These are phyloP conservation scores for Zosterops japonicus DNA, from an alignment of 2,113 vertebrate species.

Conservation along the genomic window DNA sequence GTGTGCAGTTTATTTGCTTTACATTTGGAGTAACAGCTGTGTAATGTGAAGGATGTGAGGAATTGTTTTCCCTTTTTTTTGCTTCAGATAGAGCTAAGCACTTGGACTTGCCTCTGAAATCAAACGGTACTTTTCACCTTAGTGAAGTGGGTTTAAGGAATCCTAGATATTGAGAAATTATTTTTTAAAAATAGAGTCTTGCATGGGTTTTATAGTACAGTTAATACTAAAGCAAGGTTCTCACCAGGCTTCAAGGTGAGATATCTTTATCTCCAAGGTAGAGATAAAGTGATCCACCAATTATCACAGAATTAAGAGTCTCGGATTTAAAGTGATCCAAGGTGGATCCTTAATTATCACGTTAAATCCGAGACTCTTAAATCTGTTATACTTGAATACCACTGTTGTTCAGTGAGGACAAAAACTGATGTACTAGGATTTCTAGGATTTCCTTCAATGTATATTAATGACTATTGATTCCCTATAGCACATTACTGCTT, in stretches of 20 bases:
- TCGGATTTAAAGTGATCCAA: background rate
- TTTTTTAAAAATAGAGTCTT: background rate
- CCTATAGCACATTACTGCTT: background rate
- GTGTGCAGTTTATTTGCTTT: background rate
- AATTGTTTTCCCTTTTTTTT: background rate
- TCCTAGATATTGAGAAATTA: background rate
- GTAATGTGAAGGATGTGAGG: background rate
- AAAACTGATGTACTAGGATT: background rate
- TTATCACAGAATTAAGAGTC: slow-evolving; percentile 21
- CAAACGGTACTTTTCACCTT: background rate
- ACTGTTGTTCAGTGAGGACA: background rate
- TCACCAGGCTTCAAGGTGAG: background rate
- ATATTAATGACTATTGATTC: background rate
- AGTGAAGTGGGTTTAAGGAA: background rate
- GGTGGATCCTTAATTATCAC: background rate
- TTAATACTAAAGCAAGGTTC: background rate
- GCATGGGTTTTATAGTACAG: background rate
- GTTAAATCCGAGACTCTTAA: background rate
- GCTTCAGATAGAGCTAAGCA: background rate
- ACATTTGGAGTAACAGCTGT: background rate
- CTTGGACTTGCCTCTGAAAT: background rate
- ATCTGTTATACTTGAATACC: background rate
- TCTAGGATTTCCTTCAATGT: background rate
- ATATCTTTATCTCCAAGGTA: slow-evolving; percentile 6
- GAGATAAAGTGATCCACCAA: slow-evolving; percentile 24